phyloP scores from a whole-genome alignment of 1,140 invertebrate genomes.

The Lineus longissimus region DNA sequence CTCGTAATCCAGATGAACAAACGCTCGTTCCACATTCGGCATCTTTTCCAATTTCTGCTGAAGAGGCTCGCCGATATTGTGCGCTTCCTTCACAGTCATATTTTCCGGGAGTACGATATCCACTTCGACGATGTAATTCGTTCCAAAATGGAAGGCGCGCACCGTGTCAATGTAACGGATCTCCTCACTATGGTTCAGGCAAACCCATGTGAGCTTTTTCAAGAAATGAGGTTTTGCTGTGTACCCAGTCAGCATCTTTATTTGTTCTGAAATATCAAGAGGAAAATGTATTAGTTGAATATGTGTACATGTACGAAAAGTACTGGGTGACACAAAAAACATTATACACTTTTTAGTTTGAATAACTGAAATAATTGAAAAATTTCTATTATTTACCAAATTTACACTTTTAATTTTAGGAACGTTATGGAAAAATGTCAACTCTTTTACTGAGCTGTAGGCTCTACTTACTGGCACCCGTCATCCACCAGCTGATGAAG shows the following conservation, averaged over 20 bases:
- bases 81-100: constrained; percentile 50
- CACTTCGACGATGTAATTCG: constrained; percentile 50
- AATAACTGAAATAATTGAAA: neutral
- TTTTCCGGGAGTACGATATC: constrained; percentile 50
- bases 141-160: constrained; percentile 56
- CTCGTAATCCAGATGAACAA: constrained; percentile 57
- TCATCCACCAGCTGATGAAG: constrained; percentile 46
- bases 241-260: constrained; percentile 45
- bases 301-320: neutral
- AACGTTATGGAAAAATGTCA: no score
- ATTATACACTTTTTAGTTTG: neutral
- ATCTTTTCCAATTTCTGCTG: constrained; percentile 54
- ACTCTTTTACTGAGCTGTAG: no score
- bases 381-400: neutral
- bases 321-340: no score
- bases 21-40: constrained; percentile 55
- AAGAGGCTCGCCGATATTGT: constrained; percentile 54
- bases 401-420: no score
- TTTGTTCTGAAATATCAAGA: constrained; percentile 38
- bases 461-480: constrained; percentile 39
- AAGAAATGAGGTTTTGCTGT: constrained; percentile 47
- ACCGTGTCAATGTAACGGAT: constrained; percentile 56
- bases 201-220: constrained; percentile 48
- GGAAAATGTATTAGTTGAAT: constrained; percentile 1
- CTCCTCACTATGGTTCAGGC: constrained; percentile 48